Evolutionary conservation across 2,113 vertebrate genomes (phyloP), one percentile per base, ranked within the genome.

Genomic region (Semnornis frantzii): DNA sequence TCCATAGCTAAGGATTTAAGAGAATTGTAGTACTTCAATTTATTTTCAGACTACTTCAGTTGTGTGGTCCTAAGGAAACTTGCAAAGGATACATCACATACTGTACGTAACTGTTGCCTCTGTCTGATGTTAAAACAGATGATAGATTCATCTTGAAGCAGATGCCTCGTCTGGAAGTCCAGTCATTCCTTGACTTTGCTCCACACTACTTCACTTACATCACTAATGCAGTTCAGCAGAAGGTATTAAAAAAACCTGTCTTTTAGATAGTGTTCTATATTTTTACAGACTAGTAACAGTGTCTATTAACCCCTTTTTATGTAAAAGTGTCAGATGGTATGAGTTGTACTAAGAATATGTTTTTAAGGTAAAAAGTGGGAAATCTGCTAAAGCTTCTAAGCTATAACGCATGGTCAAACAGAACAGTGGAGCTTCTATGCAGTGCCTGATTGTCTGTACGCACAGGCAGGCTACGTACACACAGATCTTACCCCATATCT

Each of bases 71-170:
- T 63, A 74, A 66, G 85, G 57, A 54, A 54, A 33, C 31, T 63
- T 91, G 25, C 9, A 28, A 77, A 42, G 79, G 17, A 37, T 81
- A 15, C 6, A 4, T 85, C 3, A 4, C 3, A 68, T 74, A 30
- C 4, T 59, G 7, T 48, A 6, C 62, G 16, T 88, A 71, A 94
- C 27, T 65, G 7, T 77, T 83, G 55, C 57, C 12, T 91, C 50
- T 97, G 98, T 92, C 46, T 97, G 98, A 24, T 83, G 27, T 94
- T 90, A 7, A 92, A 96, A 94, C 76, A 97, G 99, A 99, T 96
- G 99, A 99, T 85, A 98, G 99, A 62, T 99, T 99, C 97, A 99
- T 99, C 97, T 97, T 99, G 97, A 99, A 99, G 96, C 99, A 99
- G 97, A 99, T 99, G 99, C 99, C 99, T 92, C 97, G 99, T 73